Conservation (phyloP, 2,797 vertebrate species). For the Xenops minutus region DNA sequence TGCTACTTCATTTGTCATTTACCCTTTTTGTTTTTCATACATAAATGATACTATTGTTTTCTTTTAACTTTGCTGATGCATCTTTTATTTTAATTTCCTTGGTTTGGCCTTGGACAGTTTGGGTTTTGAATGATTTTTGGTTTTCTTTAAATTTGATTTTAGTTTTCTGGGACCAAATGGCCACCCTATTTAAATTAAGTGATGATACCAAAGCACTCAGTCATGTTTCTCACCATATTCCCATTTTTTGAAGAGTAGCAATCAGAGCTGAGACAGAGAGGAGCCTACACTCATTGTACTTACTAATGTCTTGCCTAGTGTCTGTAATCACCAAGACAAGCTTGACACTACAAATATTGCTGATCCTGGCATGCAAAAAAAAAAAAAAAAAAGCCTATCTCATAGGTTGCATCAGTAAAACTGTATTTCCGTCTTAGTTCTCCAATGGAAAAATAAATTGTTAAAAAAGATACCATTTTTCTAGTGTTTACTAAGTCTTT, state of each 20-base stretch:
- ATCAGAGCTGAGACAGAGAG: background rate
- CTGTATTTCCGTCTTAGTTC: background rate
- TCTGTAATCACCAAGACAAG: background rate
- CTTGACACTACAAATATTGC: background rate
- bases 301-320: background rate
- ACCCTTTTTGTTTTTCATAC: background rate
- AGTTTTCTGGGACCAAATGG: background rate
- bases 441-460: background rate
- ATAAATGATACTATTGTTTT: background rate
- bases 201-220: background rate
- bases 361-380: background rate
- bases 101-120: background rate
- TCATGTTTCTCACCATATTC: background rate
- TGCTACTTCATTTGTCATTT: conserved; percentile 3
- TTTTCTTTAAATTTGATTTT: background rate
- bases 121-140: background rate
- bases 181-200: background rate
- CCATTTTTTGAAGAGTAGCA: background rate
- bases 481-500: background rate
- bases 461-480: background rate
- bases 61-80: background rate
- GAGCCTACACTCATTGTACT: background rate
- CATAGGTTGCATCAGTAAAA: background rate
- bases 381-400: background rate
- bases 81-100: background rate